Conservation (phyloP, 2,888 invertebrate genomes). For the Drosophila peninsularis region DNA sequence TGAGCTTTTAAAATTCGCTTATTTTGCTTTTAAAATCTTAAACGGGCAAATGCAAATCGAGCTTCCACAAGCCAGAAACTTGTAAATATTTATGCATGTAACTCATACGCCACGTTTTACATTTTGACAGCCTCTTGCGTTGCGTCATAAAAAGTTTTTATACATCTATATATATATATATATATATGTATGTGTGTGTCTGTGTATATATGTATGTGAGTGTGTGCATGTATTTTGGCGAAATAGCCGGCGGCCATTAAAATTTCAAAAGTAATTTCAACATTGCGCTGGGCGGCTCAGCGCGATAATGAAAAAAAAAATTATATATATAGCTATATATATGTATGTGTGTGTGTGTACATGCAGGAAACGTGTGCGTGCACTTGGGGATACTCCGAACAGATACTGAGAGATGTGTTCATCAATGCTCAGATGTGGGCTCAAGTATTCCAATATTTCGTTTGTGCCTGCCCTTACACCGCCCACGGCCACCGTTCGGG, state of each 20-base stretch:
- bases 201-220: background rate
- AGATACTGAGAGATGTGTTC: slow-evolving; percentile 18
- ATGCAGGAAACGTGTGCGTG: slow-evolving; percentile 36
- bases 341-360: background rate
- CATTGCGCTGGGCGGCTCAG: slow-evolving; percentile 45
- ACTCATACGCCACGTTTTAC: slow-evolving; percentile 9
- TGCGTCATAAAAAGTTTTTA: slow-evolving; percentile 37
- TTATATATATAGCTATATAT: background rate
- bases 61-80: slow-evolving; percentile 15
- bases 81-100: slow-evolving; percentile 28
- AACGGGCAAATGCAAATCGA: slow-evolving; percentile 19
- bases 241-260: slow-evolving; percentile 58
- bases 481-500: slow-evolving; percentile 14
- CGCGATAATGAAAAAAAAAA: slow-evolving; percentile 44
- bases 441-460: slow-evolving; percentile 24
- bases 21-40: slow-evolving; percentile 15
- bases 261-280: slow-evolving; percentile 69
- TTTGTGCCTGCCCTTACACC: slow-evolving; percentile 1
- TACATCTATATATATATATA: background rate
- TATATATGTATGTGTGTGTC: background rate
- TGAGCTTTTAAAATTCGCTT: slow-evolving; percentile 21
- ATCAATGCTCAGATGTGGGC: slow-evolving; percentile 15
- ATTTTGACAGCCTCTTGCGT: slow-evolving; percentile 24
- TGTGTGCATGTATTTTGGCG: slow-evolving; percentile 7
- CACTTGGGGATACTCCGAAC: slow-evolving; percentile 31